phyloP scores from a whole-genome alignment of 2,797 vertebrate species.

The Oryzias dopingdopingensis region DNA sequence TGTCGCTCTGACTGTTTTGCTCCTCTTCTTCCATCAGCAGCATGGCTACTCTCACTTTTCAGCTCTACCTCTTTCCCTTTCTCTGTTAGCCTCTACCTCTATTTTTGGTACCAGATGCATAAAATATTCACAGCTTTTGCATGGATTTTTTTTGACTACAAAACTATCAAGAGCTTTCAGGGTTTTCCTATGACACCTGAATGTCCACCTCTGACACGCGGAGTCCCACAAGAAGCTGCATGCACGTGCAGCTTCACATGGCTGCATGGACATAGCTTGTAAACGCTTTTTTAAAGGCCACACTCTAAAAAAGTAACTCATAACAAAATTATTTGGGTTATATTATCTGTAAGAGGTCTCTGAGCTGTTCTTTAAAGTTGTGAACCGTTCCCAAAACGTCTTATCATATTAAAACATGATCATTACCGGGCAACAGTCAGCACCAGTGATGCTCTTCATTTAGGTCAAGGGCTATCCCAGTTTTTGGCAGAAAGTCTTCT shows the following conservation, averaged over 20 bases:
- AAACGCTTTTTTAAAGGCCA: too few species aligned
- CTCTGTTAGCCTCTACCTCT: constrained; percentile 27
- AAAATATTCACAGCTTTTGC: constrained; percentile 59
- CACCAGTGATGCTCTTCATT: not conserved
- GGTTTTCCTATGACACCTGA: constrained; percentile 48
- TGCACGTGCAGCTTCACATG: not conserved
- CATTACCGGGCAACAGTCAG: not conserved
- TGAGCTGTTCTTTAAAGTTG: too few species aligned
- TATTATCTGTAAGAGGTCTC: too few species aligned
- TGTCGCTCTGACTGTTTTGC: constrained; percentile 24
- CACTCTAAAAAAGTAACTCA: too few species aligned
- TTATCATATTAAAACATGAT: too few species aligned
- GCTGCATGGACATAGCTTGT: too few species aligned
- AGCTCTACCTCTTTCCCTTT: constrained; percentile 19
- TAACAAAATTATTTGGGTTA: too few species aligned
- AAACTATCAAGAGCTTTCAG: constrained; percentile 39
- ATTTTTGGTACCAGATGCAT: constrained; percentile 58
- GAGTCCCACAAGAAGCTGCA: constrained; percentile 4
- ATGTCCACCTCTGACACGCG: constrained; percentile 34
- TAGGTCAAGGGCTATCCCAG: not conserved
- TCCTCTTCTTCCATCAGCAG: constrained; percentile 14
- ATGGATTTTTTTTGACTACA: constrained; percentile 30
- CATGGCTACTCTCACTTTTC: constrained; percentile 16
- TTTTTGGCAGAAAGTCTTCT: not conserved
- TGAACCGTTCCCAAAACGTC: too few species aligned